A percentile compares a stretch with the other conserved stretches of the same genome.
These are phyloP conservation scores for Caretta caretta DNA, from an alignment of 2,113 vertebrate species.

Conservation along the genomic window DNA sequence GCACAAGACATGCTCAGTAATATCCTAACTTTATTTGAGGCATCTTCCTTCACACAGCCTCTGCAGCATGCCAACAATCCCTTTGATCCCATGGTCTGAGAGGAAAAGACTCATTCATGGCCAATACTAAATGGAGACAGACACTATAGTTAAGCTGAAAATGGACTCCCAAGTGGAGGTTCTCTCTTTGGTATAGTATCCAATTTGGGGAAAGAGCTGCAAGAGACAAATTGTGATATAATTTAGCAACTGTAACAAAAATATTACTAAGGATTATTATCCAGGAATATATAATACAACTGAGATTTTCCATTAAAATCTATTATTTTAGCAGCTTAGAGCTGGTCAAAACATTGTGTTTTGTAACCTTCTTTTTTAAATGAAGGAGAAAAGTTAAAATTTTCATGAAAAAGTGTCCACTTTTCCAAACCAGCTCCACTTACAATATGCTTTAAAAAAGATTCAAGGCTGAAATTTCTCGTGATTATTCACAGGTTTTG, in stretches of 20 bases:
- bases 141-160: background rate
- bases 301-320: background rate
- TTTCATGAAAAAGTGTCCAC: background rate
- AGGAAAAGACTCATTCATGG: background rate
- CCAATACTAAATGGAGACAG: background rate
- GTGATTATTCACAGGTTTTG: background rate
- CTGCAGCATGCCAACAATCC: background rate
- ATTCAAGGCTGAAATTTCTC: background rate
- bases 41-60: background rate
- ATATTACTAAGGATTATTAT: background rate
- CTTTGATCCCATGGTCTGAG: background rate
- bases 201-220: background rate
- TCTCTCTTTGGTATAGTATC: background rate
- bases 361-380: background rate
- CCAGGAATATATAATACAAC: background rate
- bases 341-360: background rate
- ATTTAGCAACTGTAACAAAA: background rate
- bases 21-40: background rate
- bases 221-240: background rate
- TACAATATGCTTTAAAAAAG: background rate
- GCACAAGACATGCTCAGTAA: background rate
- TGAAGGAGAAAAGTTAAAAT: background rate
- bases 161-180: background rate
- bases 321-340: background rate
- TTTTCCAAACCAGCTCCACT: background rate